Evolutionary conservation across 2,888 invertebrate genomes (phyloP), one percentile per base, ranked within the genome.

Genomic region (Sphaerophoria taeniata): DNA sequence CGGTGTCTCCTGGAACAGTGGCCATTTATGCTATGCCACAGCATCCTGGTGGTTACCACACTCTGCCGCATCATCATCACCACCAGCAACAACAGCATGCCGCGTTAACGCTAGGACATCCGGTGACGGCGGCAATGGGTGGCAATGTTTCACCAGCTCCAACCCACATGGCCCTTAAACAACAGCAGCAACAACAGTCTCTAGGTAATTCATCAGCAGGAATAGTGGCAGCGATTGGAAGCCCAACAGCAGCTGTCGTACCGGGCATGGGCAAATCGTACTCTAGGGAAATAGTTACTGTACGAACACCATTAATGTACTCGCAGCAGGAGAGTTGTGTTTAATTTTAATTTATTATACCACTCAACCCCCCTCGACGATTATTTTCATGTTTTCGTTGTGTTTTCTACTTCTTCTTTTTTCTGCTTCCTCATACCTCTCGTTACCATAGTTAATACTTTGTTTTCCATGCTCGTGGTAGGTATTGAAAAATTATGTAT

Each of bases 311-410:
- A 69, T 92, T 95, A 73, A 94, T 95, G 93, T 94, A 94, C 84
- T 94, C 94, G 89, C 94, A 93, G 89, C 94, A 95, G 90, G 95
- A 95, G 90, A 95, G 95, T 91, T 95, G 95, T 91, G 95, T 95
- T 90, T 95, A 95, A 93, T 89, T 88, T 87, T 87, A 77, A 78
- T 87, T 87, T 81, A 81, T 84, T 84, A 49, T 12, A 24, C 51
- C 69, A 58, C 67, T 60, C 39, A 24, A 49, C 70, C 24, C n/a
- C 14, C 47, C 69, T 16, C 45, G 11, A 43, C 45, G 12, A 55
- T 43, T 53, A 58, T 71, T 49, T 39, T 53, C 63, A 49, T 56
- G 56, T 69, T 33, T 61, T 61, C 45, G 51, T 24, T 39, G 36
- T 39, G 43, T 70, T 45, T 31, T 56, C 24, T 24, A 11, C 55